phyloP scores from a whole-genome alignment of 1,140 invertebrate species.

The Macrocentrus cingulum region DNA sequence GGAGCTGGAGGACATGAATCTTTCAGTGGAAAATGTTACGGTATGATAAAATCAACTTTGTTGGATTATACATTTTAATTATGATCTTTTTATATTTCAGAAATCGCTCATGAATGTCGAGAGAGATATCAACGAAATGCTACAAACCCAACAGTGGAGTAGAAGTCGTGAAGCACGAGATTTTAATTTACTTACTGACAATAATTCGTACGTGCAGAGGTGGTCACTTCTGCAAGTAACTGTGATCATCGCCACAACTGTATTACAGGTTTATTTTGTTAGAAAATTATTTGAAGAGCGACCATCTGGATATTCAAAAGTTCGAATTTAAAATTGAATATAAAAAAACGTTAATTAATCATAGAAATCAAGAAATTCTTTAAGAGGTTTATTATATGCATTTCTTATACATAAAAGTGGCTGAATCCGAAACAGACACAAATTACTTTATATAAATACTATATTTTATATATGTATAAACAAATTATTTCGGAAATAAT shows the following conservation, averaged over 20 bases:
- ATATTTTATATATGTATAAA: too few species aligned
- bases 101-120: conserved; percentile 74
- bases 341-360: not conserved
- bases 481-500: too few species aligned
- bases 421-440: too few species aligned
- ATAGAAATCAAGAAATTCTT: too few species aligned
- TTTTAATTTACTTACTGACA: conserved; percentile 78
- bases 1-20: conserved; percentile 83
- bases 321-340: conserved; percentile 58
- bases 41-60: conserved; percentile 56
- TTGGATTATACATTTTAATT: not conserved
- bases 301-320: conserved; percentile 63
- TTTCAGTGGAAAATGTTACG: conserved; percentile 90
- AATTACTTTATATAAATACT: too few species aligned
- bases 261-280: conserved; percentile 85
- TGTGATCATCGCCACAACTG: conserved; percentile 76
- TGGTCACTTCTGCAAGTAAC: conserved; percentile 86
- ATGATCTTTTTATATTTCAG: conserved; percentile 51
- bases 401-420: too few species aligned
- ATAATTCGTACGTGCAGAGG: conserved; percentile 81
- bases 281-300: conserved; percentile 83
- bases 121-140: conserved; percentile 81
- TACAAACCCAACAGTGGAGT: conserved; percentile 79
- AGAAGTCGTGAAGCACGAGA: conserved; percentile 77
- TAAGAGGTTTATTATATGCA: too few species aligned